Base-by-base conservation (phyloP, 2,888 invertebrate species). In the Tenthredo livida region DNA sequence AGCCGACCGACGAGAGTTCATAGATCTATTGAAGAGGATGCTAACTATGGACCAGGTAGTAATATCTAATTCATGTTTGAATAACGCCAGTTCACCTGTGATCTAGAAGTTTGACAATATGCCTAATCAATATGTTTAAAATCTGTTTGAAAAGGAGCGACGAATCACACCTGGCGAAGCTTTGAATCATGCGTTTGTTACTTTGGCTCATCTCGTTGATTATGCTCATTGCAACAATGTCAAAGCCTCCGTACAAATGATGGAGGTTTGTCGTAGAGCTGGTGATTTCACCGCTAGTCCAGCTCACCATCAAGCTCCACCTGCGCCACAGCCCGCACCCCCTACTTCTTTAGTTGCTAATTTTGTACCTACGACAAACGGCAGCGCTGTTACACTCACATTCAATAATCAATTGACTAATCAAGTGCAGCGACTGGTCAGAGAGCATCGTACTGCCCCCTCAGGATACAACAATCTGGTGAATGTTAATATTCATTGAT, bases 161-260 rank as follows among this genome's bases (percentile, higher is more conserved):
- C 95, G 99, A 84, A 98, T 99, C 90, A 98, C 98, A 29, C 99
- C 99, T 0, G 98, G 98, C 58, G 98, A 99, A 94, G 99, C 99
- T 15, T 93, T 99, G 89, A 98, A 98, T 93, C 99, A 99, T 94
- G 97, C 98, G 65, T 99, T 99, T 94, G 98, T 99, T 70, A 97
- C 97, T 58, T 94, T 99, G 87, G 97, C 98, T 0, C 99, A 99
- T 93, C 95, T 99, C 84, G 97, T 98, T 6, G 99, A 99, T 94
- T 99, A 98, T 94, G 98, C 98, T 17, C 98, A 99, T 93, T 98
- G 98, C 93, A 98, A 98, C 94, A 98, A 98, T 94, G 98, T 99
- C 37, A 99, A 99, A 94, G 98, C 98, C 33, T 98, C 98, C 91
- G 98, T 99, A 25, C 98, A 98, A 93, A 98, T 99, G 97, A 99